phyloP scores from a whole-genome alignment of 2,888 invertebrate genomes.

The Thereva unica region DNA sequence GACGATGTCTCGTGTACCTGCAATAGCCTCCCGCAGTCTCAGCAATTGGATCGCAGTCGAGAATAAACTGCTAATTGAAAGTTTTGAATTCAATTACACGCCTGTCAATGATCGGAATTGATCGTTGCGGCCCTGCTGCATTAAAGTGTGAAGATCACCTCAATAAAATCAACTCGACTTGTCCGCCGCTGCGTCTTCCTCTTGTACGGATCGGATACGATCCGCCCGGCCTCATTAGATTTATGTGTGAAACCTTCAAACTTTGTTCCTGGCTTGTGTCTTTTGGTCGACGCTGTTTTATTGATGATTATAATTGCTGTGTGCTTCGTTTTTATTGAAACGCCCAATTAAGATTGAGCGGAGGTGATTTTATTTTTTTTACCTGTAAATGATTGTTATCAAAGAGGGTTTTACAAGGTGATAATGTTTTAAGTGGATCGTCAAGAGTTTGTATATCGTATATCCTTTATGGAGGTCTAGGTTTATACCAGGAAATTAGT shows the following conservation, averaged over 20 bases:
- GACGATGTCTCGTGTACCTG: background rate
- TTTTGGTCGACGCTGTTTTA: no score
- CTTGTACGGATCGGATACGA: background rate
- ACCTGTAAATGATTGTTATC: no score
- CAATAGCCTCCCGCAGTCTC: constrained; percentile 24
- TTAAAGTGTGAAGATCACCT: constrained; percentile 34
- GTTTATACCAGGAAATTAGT: no score
- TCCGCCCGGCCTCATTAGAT: constrained; percentile 10
- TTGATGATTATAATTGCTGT: no score
- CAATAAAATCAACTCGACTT: constrained; percentile 31
- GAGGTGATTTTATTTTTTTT: no score
- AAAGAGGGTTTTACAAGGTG: no score
- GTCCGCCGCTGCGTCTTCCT: constrained; percentile 20
- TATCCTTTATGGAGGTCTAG: no score
- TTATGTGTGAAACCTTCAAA: constrained; percentile 30
- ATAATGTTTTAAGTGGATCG: no score
- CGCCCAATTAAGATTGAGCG: no score
- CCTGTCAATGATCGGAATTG: constrained; percentile 37
- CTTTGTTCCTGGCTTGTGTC: constrained; percentile 18
- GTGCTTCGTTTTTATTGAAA: no score
- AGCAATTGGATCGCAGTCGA: constrained; percentile 27
- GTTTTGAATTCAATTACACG: constrained; percentile 39
- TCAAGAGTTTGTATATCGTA: no score
- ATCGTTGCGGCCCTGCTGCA: constrained; percentile 32
- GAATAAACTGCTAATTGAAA: constrained; percentile 39